These are phyloP conservation scores for Manacus vitellinus DNA, from an alignment of 2,113 vertebrate species.

Conservation along the genomic window DNA sequence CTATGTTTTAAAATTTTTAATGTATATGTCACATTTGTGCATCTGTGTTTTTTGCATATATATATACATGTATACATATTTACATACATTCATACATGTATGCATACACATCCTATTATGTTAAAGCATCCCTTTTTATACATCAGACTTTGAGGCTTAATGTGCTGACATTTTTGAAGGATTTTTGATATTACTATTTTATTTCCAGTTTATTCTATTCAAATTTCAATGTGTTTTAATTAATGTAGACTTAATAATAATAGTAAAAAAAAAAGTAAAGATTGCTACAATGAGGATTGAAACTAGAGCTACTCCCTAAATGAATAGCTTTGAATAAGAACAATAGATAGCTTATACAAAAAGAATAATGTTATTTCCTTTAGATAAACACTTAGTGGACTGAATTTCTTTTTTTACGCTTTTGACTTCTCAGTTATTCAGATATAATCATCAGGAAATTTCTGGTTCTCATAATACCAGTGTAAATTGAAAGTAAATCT, in stretches of 20 bases:
- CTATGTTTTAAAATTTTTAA: background rate
- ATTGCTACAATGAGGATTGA: background rate
- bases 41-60: background rate
- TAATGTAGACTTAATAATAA: background rate
- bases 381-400: background rate
- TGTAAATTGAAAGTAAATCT: background rate
- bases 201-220: background rate
- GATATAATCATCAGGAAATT: background rate
- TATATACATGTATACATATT: background rate
- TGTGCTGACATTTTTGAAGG: background rate
- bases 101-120: rapidly evolving
- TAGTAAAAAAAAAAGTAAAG: background rate
- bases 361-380: background rate
- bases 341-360: background rate
- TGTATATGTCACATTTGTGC: background rate
- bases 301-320: background rate
- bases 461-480: background rate
- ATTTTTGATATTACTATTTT: background rate
- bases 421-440: background rate
- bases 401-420: background rate
- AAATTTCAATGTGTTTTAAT: background rate
- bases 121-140: background rate
- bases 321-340: background rate
- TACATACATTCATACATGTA: background rate
- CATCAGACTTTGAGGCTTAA: background rate